Evolutionary conservation across 2,797 vertebrate genomes (phyloP).

Genomic region (Sarcoramphus papa): DNA sequence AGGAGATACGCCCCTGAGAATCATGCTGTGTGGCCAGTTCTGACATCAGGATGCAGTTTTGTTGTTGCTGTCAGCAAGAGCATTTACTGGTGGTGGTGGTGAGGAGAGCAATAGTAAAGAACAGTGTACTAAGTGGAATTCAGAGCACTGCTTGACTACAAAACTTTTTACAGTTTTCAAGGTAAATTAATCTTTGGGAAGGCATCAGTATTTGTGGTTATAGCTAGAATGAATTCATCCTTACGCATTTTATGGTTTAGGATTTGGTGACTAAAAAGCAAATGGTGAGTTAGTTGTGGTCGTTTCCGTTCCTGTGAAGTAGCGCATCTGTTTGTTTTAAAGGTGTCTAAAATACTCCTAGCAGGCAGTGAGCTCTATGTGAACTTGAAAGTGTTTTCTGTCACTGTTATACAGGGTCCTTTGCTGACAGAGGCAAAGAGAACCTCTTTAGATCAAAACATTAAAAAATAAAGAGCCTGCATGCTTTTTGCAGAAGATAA

Average conservation of each 20-base stretch:
- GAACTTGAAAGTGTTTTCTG: neutral
- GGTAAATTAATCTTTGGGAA: neutral
- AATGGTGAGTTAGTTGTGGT: neutral
- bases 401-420: neutral
- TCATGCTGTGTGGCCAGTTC: fast-evolving
- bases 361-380: neutral
- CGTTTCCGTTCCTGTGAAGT: fast-evolving
- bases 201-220: fast-evolving
- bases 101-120: neutral
- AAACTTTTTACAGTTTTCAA: neutral
- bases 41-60: fast-evolving
- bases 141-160: neutral
- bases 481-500: neutral
- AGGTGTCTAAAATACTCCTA: neutral
- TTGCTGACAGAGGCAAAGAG: neutral
- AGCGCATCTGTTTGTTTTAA: neutral
- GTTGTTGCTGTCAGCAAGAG: neutral
- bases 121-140: neutral
- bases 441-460: neutral
- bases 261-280: neutral
- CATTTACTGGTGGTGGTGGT: neutral
- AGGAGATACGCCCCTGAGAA: fast-evolving
- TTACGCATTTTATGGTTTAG: neutral
- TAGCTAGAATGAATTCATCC: neutral
- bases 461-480: neutral